These are phyloP conservation scores for Dissostichus mawsoni DNA, from an alignment of 2,113 vertebrate species.

Conservation along the genomic window DNA sequence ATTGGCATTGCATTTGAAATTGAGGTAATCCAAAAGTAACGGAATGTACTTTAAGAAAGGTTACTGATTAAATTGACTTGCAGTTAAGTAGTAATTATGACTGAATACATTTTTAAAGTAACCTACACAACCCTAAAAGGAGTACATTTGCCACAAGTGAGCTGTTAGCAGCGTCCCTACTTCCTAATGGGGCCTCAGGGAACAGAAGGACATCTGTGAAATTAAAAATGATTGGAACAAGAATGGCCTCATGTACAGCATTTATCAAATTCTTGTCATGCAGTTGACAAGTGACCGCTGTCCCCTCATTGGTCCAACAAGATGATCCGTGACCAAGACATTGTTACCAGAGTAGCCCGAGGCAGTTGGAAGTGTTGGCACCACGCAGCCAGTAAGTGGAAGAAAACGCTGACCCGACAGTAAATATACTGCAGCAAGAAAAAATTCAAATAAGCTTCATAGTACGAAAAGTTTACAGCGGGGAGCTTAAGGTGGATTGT, in stretches of 20 bases:
- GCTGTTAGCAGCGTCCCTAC: background rate
- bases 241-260: background rate
- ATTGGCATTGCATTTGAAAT: too few species aligned
- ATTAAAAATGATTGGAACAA: background rate
- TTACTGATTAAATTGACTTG: too few species aligned
- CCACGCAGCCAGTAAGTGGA: background rate
- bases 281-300: background rate
- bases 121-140: background rate
- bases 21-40: too few species aligned
- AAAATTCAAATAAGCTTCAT: constrained; percentile 9
- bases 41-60: too few species aligned
- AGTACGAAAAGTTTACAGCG: background rate
- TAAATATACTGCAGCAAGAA: constrained; percentile 24
- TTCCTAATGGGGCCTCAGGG: background rate
- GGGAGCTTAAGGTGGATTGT: background rate
- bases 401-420: constrained; percentile 47
- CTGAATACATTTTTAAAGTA: too few species aligned
- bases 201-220: background rate
- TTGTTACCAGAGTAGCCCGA: constrained; percentile 16
- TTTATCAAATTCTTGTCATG: background rate
- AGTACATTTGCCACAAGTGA: background rate
- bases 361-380: constrained; percentile 33
- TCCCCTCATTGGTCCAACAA: background rate
- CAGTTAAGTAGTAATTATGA: too few species aligned
- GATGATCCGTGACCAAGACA: constrained; percentile 2